phyloP scores from a whole-genome alignment of 2,888 invertebrate genomes.

The Trachelus tabidus region DNA sequence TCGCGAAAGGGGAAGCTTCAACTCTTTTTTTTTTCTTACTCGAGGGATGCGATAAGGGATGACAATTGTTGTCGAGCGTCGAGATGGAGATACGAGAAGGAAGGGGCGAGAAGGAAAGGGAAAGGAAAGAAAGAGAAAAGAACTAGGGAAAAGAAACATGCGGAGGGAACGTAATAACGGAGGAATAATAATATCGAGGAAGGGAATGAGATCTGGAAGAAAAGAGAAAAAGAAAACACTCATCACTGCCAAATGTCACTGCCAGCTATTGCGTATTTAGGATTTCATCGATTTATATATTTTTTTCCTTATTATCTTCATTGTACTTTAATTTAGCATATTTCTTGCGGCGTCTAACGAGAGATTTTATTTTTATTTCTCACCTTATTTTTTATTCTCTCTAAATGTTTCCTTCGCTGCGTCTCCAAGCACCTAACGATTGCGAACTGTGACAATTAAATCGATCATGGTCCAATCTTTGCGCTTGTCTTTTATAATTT shows the following conservation, averaged over 20 bases:
- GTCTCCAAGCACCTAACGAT: neutral
- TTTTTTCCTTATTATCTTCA: conserved; percentile 8
- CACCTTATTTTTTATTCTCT: neutral
- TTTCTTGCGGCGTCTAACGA: neutral
- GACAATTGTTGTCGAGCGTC: neutral
- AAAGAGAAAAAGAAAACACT: conserved; percentile 18
- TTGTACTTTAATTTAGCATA: neutral
- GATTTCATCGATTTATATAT: neutral
- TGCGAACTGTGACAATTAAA: neutral
- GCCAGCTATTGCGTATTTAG: conserved; percentile 23
- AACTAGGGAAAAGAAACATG: neutral
- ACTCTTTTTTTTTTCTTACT: conserved; percentile 12
- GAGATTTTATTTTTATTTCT: neutral
- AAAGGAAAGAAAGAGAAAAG: neutral
- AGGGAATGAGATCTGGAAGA: conserved; percentile 19
- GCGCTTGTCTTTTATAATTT: neutral
- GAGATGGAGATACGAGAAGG: neutral
- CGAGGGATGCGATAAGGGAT: neutral
- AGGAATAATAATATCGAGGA: conserved; percentile 10
- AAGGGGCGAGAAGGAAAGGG: neutral
- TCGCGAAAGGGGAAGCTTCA: conserved; percentile 1
- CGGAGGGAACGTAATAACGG: neutral
- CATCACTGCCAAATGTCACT: conserved; percentile 43
- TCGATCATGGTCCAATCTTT: neutral
- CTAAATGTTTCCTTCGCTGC: neutral